Evolutionary conservation across 2,888 invertebrate genomes (phyloP), one percentile per base, ranked within the genome.

Genomic region (Leptinotarsa rubiginosa): DNA sequence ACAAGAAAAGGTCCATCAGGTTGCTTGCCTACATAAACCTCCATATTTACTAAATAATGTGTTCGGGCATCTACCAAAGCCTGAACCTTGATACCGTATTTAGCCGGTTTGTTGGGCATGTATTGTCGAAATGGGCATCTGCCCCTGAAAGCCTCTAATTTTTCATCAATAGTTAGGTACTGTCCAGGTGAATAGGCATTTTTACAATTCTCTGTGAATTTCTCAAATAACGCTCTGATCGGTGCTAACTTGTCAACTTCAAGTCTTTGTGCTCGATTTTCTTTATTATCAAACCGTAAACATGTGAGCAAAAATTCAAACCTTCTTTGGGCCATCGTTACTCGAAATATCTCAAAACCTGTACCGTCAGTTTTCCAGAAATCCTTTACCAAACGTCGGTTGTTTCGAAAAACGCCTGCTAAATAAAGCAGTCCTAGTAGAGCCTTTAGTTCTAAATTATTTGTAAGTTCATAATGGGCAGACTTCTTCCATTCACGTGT

Each of bases 21-120:
- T 41, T 64, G 64, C 64, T 31, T 64, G 41, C 25, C 64, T 22
- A 64, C 41, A 64, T 64, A 64, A 22, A 64, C 64, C 22, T 64
- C 64, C 64, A 64, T 64, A 64, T 64, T 64, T 41, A 64, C 25
- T 31, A 25, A 64, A 41, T 64, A 12, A 64, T 64, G 16, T 16
- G 64, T 25, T 64, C 31, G 22, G 3, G 64, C 64, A 64, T 64
- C 64, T 25, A 64, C 64, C 25, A 64, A 41, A 16, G 64, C 64
- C 16, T 31, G 41, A 20, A 64, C 2, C 25, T 64, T 64, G 31
- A 64, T 16, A 64, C 41, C 64, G n/a, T 64, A 64, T 25, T 64
- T 13, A 50, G 49, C 49, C 49, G 15, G 49, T 50, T 50, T 50
- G 49, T 50, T 50, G 16, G 49, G 64, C 25, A 25, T 64, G 25